Evolutionary conservation across 2,113 vertebrate genomes (phyloP), one percentile per base, ranked within the genome.

Genomic region (Ctenomys sociabilis): DNA sequence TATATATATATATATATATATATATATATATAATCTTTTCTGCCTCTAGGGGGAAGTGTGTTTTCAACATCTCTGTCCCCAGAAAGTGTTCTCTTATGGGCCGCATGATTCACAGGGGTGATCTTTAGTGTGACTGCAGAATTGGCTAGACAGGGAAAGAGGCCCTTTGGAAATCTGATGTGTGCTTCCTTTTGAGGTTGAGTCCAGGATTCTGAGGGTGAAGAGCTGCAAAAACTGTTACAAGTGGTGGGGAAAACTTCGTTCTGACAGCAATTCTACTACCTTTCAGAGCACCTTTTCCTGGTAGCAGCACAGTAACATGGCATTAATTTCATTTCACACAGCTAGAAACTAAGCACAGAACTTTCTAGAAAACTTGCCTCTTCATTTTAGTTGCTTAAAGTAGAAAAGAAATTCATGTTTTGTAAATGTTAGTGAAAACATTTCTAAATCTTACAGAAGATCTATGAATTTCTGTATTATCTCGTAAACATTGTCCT

Each of bases 41-140:
- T 96, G 43, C 98, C 98, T 98, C 98, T 98, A 98, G 98, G 96
- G 98, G 98, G 98, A 95, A 98, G 98, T 98, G 85, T 98, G 97
- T 96, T 98, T 98, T 98, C 98, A 98, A 97, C 4, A 30, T 98
- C 98, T 82, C 70, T 91, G n/a, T 92, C 61, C n/a, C 45, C 89
- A 73, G 73, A 89, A 98, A 97, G 85, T 63, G 83, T 91, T 90
- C 83, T 86, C 91, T 93, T 66, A 78, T 88, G 61, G 80, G 49
- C 16, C 13, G 45, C 54, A 87, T n/a, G 85, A 93, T 93, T 87
- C 45, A 81, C 21, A 59, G 57, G 8, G 28, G 83, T 88, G n/a
- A 81, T 97, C 63, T 95, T 66, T 82, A 94, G n/a, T 0, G 19
- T 91, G 92, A 93, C 83, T 54, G 95, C 26, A 75, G 95, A 94